phyloP scores from a whole-genome alignment of 1,140 invertebrate genomes.

The Stegodyphus mimosarum region DNA sequence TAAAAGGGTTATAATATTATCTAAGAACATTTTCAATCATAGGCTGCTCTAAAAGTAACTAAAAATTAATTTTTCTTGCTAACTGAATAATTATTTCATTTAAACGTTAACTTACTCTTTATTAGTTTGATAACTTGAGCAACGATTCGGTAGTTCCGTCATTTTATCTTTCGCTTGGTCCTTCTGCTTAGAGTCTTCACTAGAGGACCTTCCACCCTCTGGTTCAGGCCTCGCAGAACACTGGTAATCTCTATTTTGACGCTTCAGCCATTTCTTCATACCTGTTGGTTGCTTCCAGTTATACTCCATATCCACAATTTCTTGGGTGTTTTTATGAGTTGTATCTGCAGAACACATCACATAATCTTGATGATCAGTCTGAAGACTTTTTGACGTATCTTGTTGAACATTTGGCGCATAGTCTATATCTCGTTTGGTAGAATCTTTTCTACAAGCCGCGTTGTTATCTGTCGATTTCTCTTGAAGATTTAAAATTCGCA shows the following conservation, averaged over 20 bases:
- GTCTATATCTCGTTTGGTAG: neutral
- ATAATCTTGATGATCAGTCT: neutral
- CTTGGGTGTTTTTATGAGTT: constrained; percentile 7
- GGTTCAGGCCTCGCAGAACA: constrained; percentile 35
- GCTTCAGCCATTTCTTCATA: constrained; percentile 56
- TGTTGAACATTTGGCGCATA: neutral
- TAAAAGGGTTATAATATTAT: too few relatives aligned
- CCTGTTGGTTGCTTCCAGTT: constrained; percentile 75
- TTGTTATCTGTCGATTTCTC: neutral
- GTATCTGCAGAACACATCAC: neutral
- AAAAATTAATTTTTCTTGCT: too few relatives aligned
- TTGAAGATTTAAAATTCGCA: constrained; percentile 29
- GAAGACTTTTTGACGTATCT: neutral
- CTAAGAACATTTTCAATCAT: too few relatives aligned
- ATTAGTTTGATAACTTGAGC: neutral
- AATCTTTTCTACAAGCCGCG: neutral
- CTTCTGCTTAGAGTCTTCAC: constrained; percentile 50
- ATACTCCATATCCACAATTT: constrained; percentile 5
- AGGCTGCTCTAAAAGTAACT: too few relatives aligned
- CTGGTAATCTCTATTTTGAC: constrained; percentile 34
- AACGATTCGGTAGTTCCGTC: neutral
- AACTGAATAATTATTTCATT: too few relatives aligned
- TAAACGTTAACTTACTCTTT: neutral
- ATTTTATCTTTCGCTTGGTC: neutral
- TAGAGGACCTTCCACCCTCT: constrained; percentile 51